Conservation (phyloP, 30 jellyfish, hydroid and myxozoan species). For the Pelagia noctiluca region DNA sequence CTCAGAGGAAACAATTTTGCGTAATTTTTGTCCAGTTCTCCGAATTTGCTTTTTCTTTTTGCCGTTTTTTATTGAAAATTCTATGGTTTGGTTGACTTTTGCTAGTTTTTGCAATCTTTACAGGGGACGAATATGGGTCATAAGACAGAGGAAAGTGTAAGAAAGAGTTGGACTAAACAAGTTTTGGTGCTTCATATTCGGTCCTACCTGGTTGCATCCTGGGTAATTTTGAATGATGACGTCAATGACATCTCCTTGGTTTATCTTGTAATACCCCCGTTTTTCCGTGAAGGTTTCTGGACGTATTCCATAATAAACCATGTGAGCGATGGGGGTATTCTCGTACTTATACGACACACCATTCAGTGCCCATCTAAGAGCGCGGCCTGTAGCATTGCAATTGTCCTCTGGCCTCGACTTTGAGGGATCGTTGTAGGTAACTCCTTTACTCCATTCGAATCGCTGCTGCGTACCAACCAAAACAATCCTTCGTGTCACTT, state of each 20-base stretch:
- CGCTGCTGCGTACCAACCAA: conserved; percentile 70
- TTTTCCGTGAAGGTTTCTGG: conserved; percentile 17
- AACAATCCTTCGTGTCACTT: conserved; percentile 55
- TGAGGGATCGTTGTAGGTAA: conserved; percentile 19
- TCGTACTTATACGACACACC: conserved; percentile 59
- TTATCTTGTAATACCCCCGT: conserved; percentile 58
- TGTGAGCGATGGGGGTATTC: conserved; percentile 73
- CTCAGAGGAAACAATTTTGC: too few species aligned
- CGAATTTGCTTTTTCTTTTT: too few species aligned
- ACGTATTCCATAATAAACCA: conserved; percentile 46
- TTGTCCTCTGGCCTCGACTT: conserved; percentile 27
- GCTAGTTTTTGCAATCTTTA: too few species aligned
- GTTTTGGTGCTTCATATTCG: too few species aligned
- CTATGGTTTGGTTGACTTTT: too few species aligned
- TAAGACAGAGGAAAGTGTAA: too few species aligned
- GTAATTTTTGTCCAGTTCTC: too few species aligned
- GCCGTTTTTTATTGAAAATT: too few species aligned
- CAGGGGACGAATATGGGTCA: too few species aligned
- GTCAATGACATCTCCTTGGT: conserved; percentile 55
- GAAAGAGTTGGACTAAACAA: too few species aligned
- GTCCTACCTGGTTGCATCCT: conserved; percentile 62
- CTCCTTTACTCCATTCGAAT: conserved; percentile 51
- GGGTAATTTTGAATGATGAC: conserved; percentile 62
- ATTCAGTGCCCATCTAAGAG: conserved; percentile 70
- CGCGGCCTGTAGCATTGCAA: conserved; percentile 50